Evolutionary conservation across 2,888 invertebrate genomes (phyloP).

Genomic region (Teleogryllus oceanicus): DNA sequence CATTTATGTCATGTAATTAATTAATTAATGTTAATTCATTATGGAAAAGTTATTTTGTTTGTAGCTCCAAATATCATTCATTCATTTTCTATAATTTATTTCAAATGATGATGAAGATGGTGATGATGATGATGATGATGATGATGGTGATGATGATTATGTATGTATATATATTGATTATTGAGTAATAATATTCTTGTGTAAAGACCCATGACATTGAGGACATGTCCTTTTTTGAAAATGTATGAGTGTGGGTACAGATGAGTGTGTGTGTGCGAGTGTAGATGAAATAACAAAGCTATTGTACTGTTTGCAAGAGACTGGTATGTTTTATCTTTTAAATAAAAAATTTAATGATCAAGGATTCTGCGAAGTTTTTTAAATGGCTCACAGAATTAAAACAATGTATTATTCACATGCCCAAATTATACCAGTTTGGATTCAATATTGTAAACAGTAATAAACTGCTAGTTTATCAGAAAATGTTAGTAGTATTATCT

Average conservation of each 20-base stretch:
- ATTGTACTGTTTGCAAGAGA: slow-evolving; percentile 38
- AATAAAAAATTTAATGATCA: slow-evolving; percentile 37
- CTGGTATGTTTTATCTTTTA: slow-evolving; percentile 39
- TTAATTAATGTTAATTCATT: too few species aligned
- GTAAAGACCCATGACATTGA: slow-evolving; percentile 39
- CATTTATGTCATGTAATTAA: too few species aligned
- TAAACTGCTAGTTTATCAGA: slow-evolving; percentile 43
- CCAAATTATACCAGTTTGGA: slow-evolving; percentile 41
- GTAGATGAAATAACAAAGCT: slow-evolving; percentile 34
- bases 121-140: slow-evolving; percentile 29
- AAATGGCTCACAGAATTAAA: slow-evolving; percentile 37
- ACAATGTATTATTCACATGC: slow-evolving; percentile 37
- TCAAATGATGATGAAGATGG: slow-evolving; percentile 35
- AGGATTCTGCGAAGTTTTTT: slow-evolving; percentile 37
- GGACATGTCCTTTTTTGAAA: slow-evolving; percentile 36
- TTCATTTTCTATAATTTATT: slow-evolving; percentile 38
- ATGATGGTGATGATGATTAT: slow-evolving; percentile 35
- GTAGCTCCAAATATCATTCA: slow-evolving; percentile 31
- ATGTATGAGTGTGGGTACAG: slow-evolving; percentile 28
- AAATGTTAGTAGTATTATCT: slow-evolving; percentile 32
- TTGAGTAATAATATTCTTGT: slow-evolving; percentile 37
- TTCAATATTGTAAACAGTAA: slow-evolving; percentile 42
- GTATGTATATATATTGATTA: slow-evolving; percentile 37
- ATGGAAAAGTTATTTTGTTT: slow-evolving; percentile 26
- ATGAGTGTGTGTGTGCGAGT: slow-evolving; percentile 30